Conservation (phyloP, 2,888 invertebrate genomes). For the Campopleginae sp. region DNA sequence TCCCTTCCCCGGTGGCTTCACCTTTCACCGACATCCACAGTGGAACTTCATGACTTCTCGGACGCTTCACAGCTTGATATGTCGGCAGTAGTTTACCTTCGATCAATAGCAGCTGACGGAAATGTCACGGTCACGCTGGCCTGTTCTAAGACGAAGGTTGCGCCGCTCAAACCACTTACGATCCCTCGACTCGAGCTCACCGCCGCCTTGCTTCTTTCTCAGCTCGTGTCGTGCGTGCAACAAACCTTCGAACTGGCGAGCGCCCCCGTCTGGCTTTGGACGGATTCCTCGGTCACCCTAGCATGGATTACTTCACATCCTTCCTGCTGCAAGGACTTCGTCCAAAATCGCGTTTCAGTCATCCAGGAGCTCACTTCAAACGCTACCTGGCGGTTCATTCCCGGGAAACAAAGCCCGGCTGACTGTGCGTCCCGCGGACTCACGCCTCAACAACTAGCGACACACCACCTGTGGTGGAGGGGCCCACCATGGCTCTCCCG, state of each 20-base stretch:
- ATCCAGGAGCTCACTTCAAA: slow-evolving; percentile 59
- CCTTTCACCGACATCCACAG: neutral
- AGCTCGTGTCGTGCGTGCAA: slow-evolving; percentile 40
- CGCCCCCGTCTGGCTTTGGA: slow-evolving; percentile 1
- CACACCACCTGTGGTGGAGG: slow-evolving; percentile 33
- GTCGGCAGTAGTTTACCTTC: neutral
- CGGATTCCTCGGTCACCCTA: neutral
- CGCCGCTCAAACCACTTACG: slow-evolving; percentile 57
- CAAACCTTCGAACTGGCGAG: neutral
- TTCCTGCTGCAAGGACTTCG: slow-evolving; percentile 14
- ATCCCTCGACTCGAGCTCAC: slow-evolving; percentile 62
- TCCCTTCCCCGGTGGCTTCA: slow-evolving; percentile 14
- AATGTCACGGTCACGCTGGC: neutral
- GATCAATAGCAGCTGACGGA: neutral
- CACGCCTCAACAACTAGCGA: neutral
- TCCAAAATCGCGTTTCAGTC: neutral
- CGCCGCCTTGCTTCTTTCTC: slow-evolving; percentile 49
- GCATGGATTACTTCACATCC: slow-evolving; percentile 3
- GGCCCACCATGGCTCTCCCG: slow-evolving; percentile 40
- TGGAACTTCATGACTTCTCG: slow-evolving; percentile 31
- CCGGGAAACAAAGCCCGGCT: slow-evolving; percentile 53
- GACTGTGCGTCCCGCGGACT: slow-evolving; percentile 53
- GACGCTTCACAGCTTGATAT: slow-evolving; percentile 28
- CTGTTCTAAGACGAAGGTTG: slow-evolving; percentile 40
- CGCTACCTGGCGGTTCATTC: slow-evolving; percentile 40